Evolutionary conservation across 2,797 vertebrate species (phyloP).

Genomic region (Hippopotamyrus pictus): DNA sequence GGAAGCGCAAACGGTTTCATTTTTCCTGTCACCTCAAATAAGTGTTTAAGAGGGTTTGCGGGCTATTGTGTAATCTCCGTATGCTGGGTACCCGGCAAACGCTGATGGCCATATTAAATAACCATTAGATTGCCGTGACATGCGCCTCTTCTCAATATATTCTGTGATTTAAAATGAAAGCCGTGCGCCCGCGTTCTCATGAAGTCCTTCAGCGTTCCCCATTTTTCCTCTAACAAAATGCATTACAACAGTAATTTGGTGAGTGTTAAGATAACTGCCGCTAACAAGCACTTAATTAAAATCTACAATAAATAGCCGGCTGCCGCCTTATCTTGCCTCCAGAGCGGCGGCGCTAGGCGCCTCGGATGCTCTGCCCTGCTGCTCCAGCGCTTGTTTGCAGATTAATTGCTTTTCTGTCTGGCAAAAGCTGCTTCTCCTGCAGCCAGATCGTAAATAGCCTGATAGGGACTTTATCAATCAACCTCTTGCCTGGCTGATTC

Average conservation of each 20-base stretch:
- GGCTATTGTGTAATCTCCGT: conserved; percentile 96
- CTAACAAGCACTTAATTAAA: conserved; percentile 99
- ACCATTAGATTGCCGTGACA: conserved; percentile 98
- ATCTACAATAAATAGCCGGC: conserved; percentile 99
- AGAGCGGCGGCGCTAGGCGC: conserved; percentile 81
- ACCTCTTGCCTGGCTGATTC: conserved; percentile 67
- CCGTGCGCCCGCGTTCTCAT: conserved; percentile 82
- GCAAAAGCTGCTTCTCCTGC: conserved; percentile 86
- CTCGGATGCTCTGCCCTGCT: conserved; percentile 90
- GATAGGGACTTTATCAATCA: conserved; percentile 99
- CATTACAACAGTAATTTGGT: conserved; percentile 99
- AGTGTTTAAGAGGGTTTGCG: conserved; percentile 99
- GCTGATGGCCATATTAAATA: conserved; percentile 99
- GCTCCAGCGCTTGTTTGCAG: conserved; percentile 96
- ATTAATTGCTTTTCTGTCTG: conserved; percentile 99
- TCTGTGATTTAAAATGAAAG: conserved; percentile 98
- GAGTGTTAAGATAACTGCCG: conserved; percentile 99
- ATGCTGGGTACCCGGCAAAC: conserved; percentile 96
- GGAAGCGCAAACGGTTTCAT: conserved; percentile 99
- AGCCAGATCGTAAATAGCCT: conserved; percentile 98
- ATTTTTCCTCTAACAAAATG: conserved; percentile 94
- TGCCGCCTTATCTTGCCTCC: conserved; percentile 91
- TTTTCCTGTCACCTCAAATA: conserved; percentile 99
- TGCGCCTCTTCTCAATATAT: conserved; percentile 95
- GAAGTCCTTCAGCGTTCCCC: conserved; percentile 64